Conservation (phyloP, 2,113 vertebrate species). For the Pedetes capensis region DNA sequence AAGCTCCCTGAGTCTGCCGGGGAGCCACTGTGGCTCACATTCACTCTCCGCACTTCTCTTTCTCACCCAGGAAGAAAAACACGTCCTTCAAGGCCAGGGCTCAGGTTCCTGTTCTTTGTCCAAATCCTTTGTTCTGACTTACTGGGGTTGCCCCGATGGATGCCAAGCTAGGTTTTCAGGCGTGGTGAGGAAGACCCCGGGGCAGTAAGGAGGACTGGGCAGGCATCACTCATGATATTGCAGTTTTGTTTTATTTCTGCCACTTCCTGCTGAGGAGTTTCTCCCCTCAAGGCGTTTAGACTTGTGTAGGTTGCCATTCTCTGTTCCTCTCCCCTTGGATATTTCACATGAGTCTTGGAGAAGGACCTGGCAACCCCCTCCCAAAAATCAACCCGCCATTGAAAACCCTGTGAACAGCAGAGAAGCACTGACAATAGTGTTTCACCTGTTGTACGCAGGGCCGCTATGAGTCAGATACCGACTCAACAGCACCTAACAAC, state of each 20-base stretch:
- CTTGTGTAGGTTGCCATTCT: not conserved
- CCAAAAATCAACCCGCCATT: too few relatives aligned
- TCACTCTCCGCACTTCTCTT: not conserved
- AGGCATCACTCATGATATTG: fast-evolving
- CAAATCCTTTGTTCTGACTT: not conserved
- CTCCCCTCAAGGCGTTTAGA: not conserved
- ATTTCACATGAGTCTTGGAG: not conserved
- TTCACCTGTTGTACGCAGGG: too few relatives aligned
- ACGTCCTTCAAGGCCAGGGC: not conserved
- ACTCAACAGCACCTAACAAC: too few relatives aligned
- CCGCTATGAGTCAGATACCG: too few relatives aligned
- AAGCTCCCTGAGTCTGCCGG: not conserved
- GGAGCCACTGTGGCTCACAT: fast-evolving
- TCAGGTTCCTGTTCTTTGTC: not conserved
- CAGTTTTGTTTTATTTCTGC: not conserved
- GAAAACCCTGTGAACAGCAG: too few relatives aligned
- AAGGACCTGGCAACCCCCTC: too few relatives aligned
- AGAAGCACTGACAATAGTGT: too few relatives aligned
- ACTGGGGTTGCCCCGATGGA: not conserved
- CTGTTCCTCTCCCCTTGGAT: not conserved
- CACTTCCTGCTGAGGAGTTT: not conserved
- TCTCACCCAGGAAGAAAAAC: not conserved
- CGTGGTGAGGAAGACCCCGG: not conserved
- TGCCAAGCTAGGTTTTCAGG: not conserved
- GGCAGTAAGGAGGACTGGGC: fast-evolving